Conservation (phyloP, 1,140 invertebrate species). For the Bombus impatiens region DNA sequence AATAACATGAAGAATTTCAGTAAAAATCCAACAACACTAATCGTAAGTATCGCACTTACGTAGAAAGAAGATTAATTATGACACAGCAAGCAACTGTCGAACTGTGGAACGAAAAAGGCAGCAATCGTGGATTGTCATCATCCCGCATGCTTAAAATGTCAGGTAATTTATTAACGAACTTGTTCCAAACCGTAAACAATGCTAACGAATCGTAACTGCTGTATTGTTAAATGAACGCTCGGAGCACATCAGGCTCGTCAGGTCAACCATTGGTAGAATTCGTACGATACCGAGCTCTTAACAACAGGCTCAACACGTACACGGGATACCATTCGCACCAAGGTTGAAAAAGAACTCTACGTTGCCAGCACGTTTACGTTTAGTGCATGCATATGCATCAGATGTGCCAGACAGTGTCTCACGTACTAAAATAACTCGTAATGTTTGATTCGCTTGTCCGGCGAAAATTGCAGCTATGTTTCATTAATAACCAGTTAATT, state of each 20-base stretch:
- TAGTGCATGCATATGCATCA: slow-evolving; percentile 60
- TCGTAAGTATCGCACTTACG: not conserved
- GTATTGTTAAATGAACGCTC: slow-evolving; percentile 48
- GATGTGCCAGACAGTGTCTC: slow-evolving; percentile 37
- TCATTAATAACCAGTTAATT: not conserved
- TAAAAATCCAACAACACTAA: not conserved
- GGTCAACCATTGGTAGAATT: slow-evolving; percentile 40
- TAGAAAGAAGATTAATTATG: not conserved
- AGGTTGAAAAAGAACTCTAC: slow-evolving; percentile 50
- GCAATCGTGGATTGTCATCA: not conserved
- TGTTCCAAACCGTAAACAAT: slow-evolving; percentile 55
- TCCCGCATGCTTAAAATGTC: not conserved
- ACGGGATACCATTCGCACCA: slow-evolving; percentile 40
- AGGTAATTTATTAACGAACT: slow-evolving; percentile 41
- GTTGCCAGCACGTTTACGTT: slow-evolving; percentile 42
- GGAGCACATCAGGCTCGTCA: slow-evolving; percentile 22
- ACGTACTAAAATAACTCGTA: slow-evolving; percentile 40
- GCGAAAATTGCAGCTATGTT: not conserved
- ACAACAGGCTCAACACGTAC: slow-evolving; percentile 59
- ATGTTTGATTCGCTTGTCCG: not conserved
- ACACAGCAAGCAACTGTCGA: not conserved
- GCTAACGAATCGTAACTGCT: slow-evolving; percentile 53
- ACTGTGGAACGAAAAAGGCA: not conserved
- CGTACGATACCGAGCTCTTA: slow-evolving; percentile 16
- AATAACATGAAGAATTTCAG: not conserved